Evolutionary conservation across 2,113 vertebrate genomes (phyloP).

Genomic region (Rhagologus leucostigma): DNA sequence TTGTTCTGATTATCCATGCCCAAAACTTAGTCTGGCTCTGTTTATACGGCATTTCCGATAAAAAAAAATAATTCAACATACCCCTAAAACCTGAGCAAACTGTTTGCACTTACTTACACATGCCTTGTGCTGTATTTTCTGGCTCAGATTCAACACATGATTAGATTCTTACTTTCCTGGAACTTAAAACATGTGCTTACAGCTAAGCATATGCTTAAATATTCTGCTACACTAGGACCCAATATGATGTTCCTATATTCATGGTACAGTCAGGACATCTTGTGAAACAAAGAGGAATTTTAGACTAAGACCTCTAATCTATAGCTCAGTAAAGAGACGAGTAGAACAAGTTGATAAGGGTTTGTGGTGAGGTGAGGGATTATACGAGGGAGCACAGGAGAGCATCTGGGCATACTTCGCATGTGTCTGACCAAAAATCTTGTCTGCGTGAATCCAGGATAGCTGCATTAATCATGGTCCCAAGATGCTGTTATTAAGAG

Average conservation of each 20-base stretch:
- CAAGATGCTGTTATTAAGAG: not conserved
- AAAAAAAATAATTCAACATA: constrained; percentile 52
- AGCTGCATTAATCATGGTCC: not conserved
- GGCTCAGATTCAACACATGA: constrained; percentile 35
- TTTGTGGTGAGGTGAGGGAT: not conserved
- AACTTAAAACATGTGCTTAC: constrained; percentile 56
- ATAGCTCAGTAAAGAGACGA: not conserved
- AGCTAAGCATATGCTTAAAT: constrained; percentile 59
- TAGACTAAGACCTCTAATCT: not conserved
- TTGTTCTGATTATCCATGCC: constrained; percentile 80
- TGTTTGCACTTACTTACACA: constrained; percentile 58
- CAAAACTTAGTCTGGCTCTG: constrained; percentile 73
- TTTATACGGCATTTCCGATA: constrained; percentile 67
- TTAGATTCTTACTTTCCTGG: constrained; percentile 57
- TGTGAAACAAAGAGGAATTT: constrained; percentile 5
- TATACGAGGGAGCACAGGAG: not conserved
- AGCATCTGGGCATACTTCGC: not conserved
- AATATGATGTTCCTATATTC: constrained; percentile 3
- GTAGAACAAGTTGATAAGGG: not conserved
- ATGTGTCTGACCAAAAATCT: not conserved
- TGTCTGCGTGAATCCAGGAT: not conserved
- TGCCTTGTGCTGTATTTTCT: constrained; percentile 51
- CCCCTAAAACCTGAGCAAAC: constrained; percentile 63
- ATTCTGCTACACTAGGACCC: constrained; percentile 23
- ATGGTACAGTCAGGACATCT: not conserved